Evolutionary conservation across 1,140 invertebrate species (phyloP).

Genomic region (Propsilocerus akamusi): DNA sequence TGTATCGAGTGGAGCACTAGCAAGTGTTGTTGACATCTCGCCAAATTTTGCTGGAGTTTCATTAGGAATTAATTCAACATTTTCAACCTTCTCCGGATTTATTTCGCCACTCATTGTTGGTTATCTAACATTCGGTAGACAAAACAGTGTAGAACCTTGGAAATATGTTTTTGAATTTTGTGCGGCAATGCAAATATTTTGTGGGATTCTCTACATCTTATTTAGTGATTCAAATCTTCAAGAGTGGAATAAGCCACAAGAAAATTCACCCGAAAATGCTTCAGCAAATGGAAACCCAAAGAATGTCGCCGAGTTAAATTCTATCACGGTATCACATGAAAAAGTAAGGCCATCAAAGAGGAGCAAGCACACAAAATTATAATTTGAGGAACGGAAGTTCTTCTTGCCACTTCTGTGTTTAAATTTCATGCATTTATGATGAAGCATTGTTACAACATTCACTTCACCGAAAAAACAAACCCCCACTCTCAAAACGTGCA

Average conservation of each 20-base stretch:
- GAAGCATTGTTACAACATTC: too few relatives aligned
- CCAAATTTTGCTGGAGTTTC: constrained; percentile 46
- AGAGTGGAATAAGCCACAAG: constrained; percentile 33
- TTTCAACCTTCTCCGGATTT: constrained; percentile 31
- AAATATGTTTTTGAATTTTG: constrained; percentile 40
- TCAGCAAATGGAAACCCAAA: too few relatives aligned
- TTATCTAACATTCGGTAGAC: constrained; percentile 30
- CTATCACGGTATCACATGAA: too few relatives aligned
- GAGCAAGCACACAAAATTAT: too few relatives aligned
- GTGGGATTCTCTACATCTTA: constrained; percentile 30
- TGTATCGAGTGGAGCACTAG: constrained; percentile 39
- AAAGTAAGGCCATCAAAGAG: too few relatives aligned
- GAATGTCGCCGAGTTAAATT: too few relatives aligned
- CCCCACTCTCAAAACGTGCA: too few relatives aligned
- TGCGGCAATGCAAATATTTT: constrained; percentile 28
- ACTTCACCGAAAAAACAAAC: too few relatives aligned
- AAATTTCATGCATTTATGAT: too few relatives aligned
- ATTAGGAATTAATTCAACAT: constrained; percentile 35
- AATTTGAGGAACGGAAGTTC: too few relatives aligned
- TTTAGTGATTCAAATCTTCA: constrained; percentile 40
- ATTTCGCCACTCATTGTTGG: constrained; percentile 39
- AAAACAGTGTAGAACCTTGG: constrained; percentile 50
- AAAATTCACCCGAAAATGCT: neutral
- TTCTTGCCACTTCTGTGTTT: too few relatives aligned
- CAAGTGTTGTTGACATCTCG: constrained; percentile 41